Evolutionary conservation across 2,888 invertebrate genomes (phyloP).

Genomic region (Parochlus steinenii): DNA sequence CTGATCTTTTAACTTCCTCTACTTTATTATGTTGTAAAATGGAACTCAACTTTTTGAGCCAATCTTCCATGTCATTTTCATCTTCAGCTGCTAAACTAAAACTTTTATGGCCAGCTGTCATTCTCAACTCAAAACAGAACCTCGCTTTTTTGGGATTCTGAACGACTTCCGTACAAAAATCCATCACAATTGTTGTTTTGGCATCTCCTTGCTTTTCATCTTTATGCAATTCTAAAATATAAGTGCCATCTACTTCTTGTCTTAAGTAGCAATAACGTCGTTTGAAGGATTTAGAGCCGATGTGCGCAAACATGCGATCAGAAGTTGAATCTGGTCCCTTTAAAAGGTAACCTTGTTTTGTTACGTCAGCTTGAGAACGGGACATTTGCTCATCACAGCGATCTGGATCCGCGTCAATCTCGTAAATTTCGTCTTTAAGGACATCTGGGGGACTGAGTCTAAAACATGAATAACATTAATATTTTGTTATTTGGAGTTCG

Average conservation of each 20-base stretch:
- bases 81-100: conserved; percentile 75
- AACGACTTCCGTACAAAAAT: conserved; percentile 79
- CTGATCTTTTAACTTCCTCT: conserved; percentile 60
- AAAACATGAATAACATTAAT: conserved; percentile 11
- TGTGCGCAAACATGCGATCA: conserved; percentile 79
- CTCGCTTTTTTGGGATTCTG: conserved; percentile 75
- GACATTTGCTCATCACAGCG: conserved; percentile 51
- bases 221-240: conserved; percentile 81
- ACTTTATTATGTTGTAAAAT: conserved; percentile 70
- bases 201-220: conserved; percentile 84
- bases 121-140: conserved; percentile 73
- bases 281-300: conserved; percentile 86
- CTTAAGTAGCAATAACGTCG: conserved; percentile 76
- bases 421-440: conserved; percentile 71
- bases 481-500: conserved; percentile 7
- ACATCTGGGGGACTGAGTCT: conserved; percentile 36
- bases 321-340: conserved; percentile 84
- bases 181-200: conserved; percentile 84
- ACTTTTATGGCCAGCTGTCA: conserved; percentile 72
- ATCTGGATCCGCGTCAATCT: conserved; percentile 77
- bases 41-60: conserved; percentile 66
- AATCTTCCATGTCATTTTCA: conserved; percentile 64
- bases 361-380: conserved; percentile 52
- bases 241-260: conserved; percentile 80
- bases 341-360: conserved; percentile 79